Percentiles rank a stretch among this genome's conserved stretches.
phyloP scores from a whole-genome alignment of 2,888 invertebrate species.

The Drosophila picticornis region DNA sequence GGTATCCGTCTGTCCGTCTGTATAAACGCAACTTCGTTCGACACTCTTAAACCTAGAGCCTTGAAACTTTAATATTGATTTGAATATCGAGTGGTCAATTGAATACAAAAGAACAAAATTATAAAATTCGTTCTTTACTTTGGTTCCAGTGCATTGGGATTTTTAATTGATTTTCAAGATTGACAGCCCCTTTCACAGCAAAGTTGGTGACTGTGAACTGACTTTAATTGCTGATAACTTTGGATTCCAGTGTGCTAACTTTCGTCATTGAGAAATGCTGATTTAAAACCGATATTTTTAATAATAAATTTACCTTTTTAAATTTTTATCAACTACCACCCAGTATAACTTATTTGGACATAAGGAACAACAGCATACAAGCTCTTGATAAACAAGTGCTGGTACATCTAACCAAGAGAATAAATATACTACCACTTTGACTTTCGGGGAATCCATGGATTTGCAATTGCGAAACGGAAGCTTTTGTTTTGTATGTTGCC shows the following conservation, averaged over 20 bases:
- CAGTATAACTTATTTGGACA: constrained; percentile 19
- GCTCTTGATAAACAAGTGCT: not conserved
- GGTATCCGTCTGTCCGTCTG: no score
- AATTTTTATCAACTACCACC: not conserved
- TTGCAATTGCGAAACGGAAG: constrained; percentile 20
- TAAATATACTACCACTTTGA: not conserved
- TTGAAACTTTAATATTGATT: no score
- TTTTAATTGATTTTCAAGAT: not conserved
- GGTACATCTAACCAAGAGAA: not conserved
- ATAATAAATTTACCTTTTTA: not conserved
- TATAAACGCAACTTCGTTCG: no score
- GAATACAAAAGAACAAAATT: no score
- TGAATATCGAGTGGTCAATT: no score
- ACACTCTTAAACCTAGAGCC: no score
- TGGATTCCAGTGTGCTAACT: not conserved
- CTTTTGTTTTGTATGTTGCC: constrained; percentile 6
- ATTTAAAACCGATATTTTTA: not conserved
- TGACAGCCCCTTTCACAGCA: rapidly evolving
- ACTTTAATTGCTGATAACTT: not conserved
- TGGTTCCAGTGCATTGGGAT: no score
- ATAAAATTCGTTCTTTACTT: no score
- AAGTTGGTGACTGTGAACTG: not conserved
- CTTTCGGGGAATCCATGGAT: constrained; percentile 34
- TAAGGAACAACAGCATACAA: constrained; percentile 24
- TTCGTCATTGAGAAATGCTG: rapidly evolving